phyloP scores from a whole-genome alignment of 1,140 invertebrate genomes.

The Bombus soroeensis region DNA sequence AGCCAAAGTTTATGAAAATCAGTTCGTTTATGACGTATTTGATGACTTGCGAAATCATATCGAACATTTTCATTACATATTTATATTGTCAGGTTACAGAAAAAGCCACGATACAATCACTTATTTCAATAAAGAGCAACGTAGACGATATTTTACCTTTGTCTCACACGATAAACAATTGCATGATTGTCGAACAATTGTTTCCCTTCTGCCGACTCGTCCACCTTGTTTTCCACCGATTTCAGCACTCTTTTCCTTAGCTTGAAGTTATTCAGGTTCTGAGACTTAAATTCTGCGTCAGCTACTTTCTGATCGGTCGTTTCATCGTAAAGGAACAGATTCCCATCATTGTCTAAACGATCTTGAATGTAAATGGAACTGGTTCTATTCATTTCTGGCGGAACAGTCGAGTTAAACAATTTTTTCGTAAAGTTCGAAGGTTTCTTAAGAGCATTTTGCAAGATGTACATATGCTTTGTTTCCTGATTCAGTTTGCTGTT shows the following conservation, averaged over 20 bases:
- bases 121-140: too few species aligned
- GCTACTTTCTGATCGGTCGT: slow-evolving; percentile 26
- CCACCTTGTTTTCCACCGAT: slow-evolving; percentile 53
- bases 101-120: background rate
- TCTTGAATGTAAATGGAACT: slow-evolving; percentile 53
- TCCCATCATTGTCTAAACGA: slow-evolving; percentile 61
- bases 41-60: background rate
- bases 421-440: slow-evolving; percentile 45
- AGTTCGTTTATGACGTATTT: background rate
- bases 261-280: slow-evolving; percentile 76
- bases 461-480: slow-evolving; percentile 78
- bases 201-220: slow-evolving; percentile 62
- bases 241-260: slow-evolving; percentile 70
- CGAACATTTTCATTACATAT: background rate
- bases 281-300: slow-evolving; percentile 66
- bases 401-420: slow-evolving; percentile 15
- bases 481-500: slow-evolving; percentile 77
- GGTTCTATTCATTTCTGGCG: slow-evolving; percentile 36
- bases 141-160: slow-evolving; percentile 63
- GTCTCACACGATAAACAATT: slow-evolving; percentile 75
- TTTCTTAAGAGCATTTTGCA: slow-evolving; percentile 74
- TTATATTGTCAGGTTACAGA: background rate
- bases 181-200: slow-evolving; percentile 77
- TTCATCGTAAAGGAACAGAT: slow-evolving; percentile 24
- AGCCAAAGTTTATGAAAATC: background rate